Percentiles rank a stretch among this genome's conserved stretches.
phyloP scores from a whole-genome alignment of 2,888 invertebrate species.

The Melipona bicolor region DNA sequence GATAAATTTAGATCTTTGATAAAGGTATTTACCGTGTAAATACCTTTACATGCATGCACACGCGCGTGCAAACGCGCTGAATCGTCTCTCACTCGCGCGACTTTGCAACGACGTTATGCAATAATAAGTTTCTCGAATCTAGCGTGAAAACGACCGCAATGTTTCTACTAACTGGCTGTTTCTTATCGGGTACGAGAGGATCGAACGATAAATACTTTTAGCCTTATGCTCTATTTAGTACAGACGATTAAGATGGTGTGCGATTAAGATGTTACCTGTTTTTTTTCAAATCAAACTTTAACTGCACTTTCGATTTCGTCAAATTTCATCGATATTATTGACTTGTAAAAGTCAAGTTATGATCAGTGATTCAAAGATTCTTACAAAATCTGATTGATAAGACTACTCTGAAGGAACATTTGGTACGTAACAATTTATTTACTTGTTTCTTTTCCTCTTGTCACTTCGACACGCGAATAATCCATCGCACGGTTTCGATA shows the following conservation, averaged over 20 bases:
- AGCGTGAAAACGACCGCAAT: constrained; percentile 3
- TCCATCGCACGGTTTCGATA: neutral
- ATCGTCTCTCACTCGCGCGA: constrained; percentile 23
- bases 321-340: too few relatives aligned
- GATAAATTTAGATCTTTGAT: constrained; percentile 45
- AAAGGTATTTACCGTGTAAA: constrained; percentile 45
- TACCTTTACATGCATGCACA: neutral
- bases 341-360: too few relatives aligned
- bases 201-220: neutral
- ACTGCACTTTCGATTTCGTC: too few relatives aligned
- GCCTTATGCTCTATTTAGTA: too few relatives aligned
- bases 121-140: constrained; percentile 28
- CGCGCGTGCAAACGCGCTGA: constrained; percentile 18
- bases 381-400: too few relatives aligned
- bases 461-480: neutral
- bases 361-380: too few relatives aligned
- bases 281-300: too few relatives aligned
- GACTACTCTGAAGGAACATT: too few relatives aligned
- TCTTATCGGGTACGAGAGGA: neutral
- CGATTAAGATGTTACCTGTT: too few relatives aligned
- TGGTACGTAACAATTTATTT: neutral
- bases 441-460: too few relatives aligned
- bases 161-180: neutral
- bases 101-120: constrained; percentile 21
- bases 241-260: neutral